These are phyloP conservation scores for Arge pagana DNA, from an alignment of 2,888 invertebrate species.

Conservation along the genomic window DNA sequence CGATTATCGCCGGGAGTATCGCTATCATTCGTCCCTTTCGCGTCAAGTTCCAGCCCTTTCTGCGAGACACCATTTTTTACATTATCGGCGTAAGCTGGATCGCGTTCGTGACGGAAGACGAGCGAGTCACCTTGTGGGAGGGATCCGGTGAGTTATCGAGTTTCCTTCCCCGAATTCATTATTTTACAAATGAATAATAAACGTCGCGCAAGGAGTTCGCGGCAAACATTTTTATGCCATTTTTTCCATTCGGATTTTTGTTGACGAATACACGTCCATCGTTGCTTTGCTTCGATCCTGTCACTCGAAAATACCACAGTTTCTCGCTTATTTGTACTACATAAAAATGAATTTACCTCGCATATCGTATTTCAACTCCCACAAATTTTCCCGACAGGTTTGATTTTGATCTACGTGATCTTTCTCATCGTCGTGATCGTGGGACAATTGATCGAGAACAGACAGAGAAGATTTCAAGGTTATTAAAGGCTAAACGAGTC, in stretches of 20 bases:
- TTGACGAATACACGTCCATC: not conserved
- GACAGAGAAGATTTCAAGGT: too few species aligned
- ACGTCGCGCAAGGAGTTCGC: too few species aligned
- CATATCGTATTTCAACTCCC: slow-evolving; percentile 2
- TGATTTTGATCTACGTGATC: slow-evolving; percentile 57
- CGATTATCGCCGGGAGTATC: slow-evolving; percentile 65
- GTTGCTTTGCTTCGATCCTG: too few species aligned
- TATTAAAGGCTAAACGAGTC: too few species aligned
- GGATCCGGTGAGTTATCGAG: slow-evolving; percentile 57
- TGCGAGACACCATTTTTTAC: slow-evolving; percentile 49
- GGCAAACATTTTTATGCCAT: not conserved
- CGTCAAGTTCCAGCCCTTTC: slow-evolving; percentile 39
- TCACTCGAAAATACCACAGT: too few species aligned
- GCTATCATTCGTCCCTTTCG: slow-evolving; percentile 63
- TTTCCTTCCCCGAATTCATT: not conserved
- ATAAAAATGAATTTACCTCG: too few species aligned
- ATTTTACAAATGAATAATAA: too few species aligned
- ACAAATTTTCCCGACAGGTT: slow-evolving; percentile 49
- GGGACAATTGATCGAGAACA: slow-evolving; percentile 46
- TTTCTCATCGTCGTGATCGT: slow-evolving; percentile 60
- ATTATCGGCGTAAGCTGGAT: slow-evolving; percentile 60
- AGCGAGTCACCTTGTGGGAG: slow-evolving; percentile 59
- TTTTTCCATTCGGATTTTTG: not conserved
- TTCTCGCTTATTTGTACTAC: too few species aligned
- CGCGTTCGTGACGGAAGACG: slow-evolving; percentile 58